These are phyloP conservation scores for Eulemur mongoz DNA, from an alignment of 2,797 vertebrate species.

Conservation along the genomic window DNA sequence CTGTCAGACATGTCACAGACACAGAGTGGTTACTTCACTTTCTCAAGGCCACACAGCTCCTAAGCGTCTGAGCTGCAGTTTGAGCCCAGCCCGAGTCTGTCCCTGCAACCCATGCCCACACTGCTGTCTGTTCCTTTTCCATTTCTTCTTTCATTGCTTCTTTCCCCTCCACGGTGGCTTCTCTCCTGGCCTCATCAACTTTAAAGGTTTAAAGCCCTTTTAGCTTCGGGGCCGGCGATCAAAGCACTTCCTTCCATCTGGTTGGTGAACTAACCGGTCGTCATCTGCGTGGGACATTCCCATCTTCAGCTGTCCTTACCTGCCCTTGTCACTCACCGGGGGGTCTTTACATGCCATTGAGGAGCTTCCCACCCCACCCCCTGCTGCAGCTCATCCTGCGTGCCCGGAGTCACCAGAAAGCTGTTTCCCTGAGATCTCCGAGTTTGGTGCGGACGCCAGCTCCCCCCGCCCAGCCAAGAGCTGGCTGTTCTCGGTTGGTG, in stretches of 20 bases:
- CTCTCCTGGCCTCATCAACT: neutral
- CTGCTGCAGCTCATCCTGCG: neutral
- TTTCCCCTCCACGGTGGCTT: neutral
- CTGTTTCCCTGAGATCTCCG: neutral
- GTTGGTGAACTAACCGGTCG: neutral
- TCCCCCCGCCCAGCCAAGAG: neutral
- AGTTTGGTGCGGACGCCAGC: neutral
- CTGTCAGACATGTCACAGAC: neutral
- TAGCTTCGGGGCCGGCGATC: neutral
- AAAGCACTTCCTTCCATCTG: neutral
- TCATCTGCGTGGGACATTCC: neutral
- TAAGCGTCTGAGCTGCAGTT: neutral
- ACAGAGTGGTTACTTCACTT: neutral
- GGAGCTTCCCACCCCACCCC: neutral
- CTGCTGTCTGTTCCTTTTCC: neutral
- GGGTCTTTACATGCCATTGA: neutral
- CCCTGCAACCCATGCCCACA: rapidly evolving
- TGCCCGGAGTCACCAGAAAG: neutral
- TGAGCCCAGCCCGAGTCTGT: neutral
- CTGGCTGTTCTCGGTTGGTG: neutral
- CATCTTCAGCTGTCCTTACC: neutral
- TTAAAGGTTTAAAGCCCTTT: neutral
- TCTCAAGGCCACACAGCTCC: neutral
- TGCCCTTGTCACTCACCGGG: neutral
- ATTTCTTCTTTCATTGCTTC: neutral